Evolutionary conservation across 1,140 invertebrate genomes (phyloP).

Genomic region (Papilio aristodemus): DNA sequence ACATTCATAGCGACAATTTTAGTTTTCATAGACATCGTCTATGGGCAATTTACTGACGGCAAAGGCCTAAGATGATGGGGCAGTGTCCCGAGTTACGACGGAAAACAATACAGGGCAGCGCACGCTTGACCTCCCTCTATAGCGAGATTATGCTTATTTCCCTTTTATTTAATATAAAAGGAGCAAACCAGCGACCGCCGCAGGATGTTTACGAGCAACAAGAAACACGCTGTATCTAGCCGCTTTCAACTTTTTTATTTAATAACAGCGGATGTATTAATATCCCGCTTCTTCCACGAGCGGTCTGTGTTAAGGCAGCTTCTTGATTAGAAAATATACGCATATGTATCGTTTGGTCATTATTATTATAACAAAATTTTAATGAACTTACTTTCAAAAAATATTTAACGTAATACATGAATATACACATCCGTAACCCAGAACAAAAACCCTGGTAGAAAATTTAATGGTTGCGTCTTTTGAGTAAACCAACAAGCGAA

Average conservation of each 20-base stretch:
- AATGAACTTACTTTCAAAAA: too few species aligned
- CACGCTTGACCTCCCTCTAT: constrained; percentile 55
- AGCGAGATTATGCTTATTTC: constrained; percentile 58
- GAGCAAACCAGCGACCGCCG: constrained; percentile 34
- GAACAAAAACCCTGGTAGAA: too few species aligned
- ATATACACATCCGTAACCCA: too few species aligned
- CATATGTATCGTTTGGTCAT: neutral
- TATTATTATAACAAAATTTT: neutral
- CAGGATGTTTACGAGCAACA: constrained; percentile 49
- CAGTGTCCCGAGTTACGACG: constrained; percentile 43
- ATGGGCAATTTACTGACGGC: constrained; percentile 46
- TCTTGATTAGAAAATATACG: neutral
- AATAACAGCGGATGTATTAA: constrained; percentile 58
- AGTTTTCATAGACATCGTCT: constrained; percentile 45
- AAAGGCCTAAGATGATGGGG: constrained; percentile 43
- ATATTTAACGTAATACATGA: too few species aligned
- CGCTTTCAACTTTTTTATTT: constrained; percentile 45
- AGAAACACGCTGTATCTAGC: constrained; percentile 41
- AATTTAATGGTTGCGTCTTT: too few species aligned
- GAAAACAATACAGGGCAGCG: constrained; percentile 60
- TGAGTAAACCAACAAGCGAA: too few species aligned
- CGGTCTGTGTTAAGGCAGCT: constrained; percentile 26
- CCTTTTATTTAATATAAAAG: constrained; percentile 67
- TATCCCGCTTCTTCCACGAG: constrained; percentile 36
- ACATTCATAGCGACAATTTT: constrained; percentile 54